These are phyloP conservation scores for Odontesthes bonariensis DNA, from an alignment of 2,113 vertebrate species.

Conservation along the genomic window DNA sequence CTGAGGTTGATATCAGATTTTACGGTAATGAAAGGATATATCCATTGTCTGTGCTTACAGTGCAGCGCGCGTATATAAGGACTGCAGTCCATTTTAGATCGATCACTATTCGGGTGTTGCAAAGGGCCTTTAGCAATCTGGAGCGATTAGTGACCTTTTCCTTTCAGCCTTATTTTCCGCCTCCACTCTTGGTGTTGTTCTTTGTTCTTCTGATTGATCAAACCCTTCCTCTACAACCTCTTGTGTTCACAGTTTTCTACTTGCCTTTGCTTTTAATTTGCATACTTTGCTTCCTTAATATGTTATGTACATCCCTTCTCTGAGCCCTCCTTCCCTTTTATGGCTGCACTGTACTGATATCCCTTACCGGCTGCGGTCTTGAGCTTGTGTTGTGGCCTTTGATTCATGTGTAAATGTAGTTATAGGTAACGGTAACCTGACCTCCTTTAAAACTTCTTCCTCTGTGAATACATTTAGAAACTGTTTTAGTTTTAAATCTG, in stretches of 20 bases:
- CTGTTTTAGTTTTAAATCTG: too few relatives aligned
- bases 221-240: not conserved
- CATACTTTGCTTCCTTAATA: not conserved
- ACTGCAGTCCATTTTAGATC: conserved; percentile 32
- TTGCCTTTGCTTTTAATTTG: not conserved
- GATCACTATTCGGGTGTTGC: conserved; percentile 49
- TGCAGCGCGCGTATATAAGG: not conserved
- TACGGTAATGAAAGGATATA: conserved; percentile 16
- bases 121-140: conserved; percentile 32
- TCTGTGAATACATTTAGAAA: too few relatives aligned
- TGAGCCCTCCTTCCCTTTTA: not conserved
- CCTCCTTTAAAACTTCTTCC: too few relatives aligned
- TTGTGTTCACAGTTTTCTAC: not conserved
- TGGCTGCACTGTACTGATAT: not conserved
- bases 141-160: conserved; percentile 57
- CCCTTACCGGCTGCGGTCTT: conserved; percentile 9
- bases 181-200: conserved; percentile 17
- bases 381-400: not conserved
- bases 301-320: not conserved
- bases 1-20: conserved; percentile 23
- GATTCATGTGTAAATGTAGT: not conserved
- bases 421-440: too few relatives aligned
- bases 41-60: conserved; percentile 12
- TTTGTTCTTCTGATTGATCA: conserved; percentile 34
- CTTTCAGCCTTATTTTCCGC: conserved; percentile 46